Conservation (phyloP, 2,113 vertebrate genomes). For the Erpornis zantholeuca region DNA sequence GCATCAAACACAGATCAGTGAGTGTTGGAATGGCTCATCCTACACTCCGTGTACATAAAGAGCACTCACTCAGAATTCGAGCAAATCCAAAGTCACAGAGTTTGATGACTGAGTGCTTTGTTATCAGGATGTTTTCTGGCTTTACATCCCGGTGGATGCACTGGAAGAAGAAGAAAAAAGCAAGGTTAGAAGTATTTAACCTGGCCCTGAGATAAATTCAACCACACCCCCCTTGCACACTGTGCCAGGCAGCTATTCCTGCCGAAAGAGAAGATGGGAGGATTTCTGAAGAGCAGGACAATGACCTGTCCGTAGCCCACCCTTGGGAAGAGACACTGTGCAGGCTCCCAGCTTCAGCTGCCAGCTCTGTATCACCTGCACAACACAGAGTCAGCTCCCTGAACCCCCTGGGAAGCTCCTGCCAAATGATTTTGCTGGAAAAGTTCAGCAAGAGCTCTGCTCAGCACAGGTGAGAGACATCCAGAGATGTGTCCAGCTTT, state of each 20-base stretch:
- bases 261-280: background rate
- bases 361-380: background rate
- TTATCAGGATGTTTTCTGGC: conserved; percentile 96
- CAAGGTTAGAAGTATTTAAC: background rate
- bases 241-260: background rate
- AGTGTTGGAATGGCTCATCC: background rate
- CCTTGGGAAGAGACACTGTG: background rate
- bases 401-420: background rate
- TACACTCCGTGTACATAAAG: fast-evolving
- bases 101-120: conserved; percentile 93
- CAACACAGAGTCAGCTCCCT: fast-evolving
- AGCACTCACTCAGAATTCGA: conserved; percentile 89
- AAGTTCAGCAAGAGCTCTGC: background rate
- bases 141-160: conserved; percentile 97
- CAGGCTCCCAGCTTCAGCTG: background rate
- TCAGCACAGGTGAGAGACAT: background rate
- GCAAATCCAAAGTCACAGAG: conserved; percentile 98
- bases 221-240: background rate
- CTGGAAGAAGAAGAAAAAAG: conserved; percentile 65
- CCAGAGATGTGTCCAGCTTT: background rate
- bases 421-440: background rate
- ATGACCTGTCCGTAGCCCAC: background rate
- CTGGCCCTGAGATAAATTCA: background rate
- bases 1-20: background rate
- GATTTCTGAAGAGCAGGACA: background rate